phyloP scores from a whole-genome alignment of 2,113 vertebrate species.

The Thunnus maccoyii region DNA sequence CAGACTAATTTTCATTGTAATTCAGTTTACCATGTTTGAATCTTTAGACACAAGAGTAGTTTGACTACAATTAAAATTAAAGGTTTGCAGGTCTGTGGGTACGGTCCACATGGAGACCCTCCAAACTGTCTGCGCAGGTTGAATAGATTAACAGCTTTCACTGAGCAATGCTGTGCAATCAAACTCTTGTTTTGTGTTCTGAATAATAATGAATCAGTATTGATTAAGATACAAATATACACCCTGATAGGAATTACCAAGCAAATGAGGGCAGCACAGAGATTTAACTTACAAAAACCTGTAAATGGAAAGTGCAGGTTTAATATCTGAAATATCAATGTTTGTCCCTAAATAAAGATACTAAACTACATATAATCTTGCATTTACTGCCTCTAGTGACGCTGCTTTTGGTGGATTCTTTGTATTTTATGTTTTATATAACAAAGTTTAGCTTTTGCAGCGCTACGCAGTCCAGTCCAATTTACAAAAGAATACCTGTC shows the following conservation, averaged over 20 bases:
- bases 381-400: neutral
- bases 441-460: neutral
- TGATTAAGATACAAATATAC: neutral
- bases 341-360: neutral
- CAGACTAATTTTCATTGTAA: neutral
- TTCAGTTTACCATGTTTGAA: neutral
- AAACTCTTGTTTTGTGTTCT: constrained; percentile 6
- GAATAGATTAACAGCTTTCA: neutral
- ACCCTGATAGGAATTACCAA: neutral
- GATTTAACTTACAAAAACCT: neutral
- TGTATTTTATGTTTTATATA: neutral
- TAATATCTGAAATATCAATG: neutral
- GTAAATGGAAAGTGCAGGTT: neutral
- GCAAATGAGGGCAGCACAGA: neutral
- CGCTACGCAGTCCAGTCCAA: neutral
- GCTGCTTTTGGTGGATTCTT: neutral
- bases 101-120: neutral
- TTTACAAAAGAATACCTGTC: too few species aligned
- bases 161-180: neutral
- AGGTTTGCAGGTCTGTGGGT: neutral
- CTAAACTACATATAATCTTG: neutral
- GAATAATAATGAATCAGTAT: neutral
- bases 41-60: neutral
- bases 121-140: neutral
- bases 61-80: neutral